Evolutionary conservation across 2,797 vertebrate species (phyloP).

Genomic region (Sebastes hopkinsi): DNA sequence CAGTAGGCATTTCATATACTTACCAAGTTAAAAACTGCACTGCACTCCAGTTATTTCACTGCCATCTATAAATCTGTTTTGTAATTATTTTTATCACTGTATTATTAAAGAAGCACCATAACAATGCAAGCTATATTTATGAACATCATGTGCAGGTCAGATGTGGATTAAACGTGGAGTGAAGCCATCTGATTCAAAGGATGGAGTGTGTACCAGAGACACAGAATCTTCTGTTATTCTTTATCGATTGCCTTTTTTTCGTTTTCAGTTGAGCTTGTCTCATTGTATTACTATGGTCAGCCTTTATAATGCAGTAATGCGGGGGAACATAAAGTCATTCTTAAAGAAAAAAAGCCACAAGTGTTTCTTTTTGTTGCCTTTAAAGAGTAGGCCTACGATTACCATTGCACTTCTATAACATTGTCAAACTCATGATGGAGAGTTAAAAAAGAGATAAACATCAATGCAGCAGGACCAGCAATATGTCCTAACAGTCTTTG

Average conservation of each 20-base stretch:
- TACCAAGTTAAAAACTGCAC: background rate
- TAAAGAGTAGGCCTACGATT: background rate
- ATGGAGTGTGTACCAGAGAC: conserved; percentile 15
- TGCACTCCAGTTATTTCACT: conserved; percentile 41
- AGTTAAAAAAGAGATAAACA: background rate
- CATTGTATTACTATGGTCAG: conserved; percentile 54
- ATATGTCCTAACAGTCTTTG: background rate
- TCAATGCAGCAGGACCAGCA: background rate
- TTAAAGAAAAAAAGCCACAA: conserved; percentile 35
- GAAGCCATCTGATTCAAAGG: background rate
- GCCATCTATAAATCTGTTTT: conserved; percentile 26
- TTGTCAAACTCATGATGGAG: background rate
- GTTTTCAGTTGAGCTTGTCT: conserved; percentile 46
- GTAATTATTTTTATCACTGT: conserved; percentile 15
- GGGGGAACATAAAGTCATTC: conserved; percentile 63
- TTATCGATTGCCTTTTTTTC: conserved; percentile 19
- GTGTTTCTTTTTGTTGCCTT: background rate
- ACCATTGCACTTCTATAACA: background rate
- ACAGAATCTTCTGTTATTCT: conserved; percentile 16
- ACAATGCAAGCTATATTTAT: conserved; percentile 58
- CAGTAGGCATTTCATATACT: conserved; percentile 22
- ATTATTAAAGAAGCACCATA: conserved; percentile 37
- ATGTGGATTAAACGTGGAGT: conserved; percentile 20
- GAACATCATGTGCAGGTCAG: conserved; percentile 35
- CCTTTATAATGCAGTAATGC: conserved; percentile 62